These are phyloP conservation scores for Porites australiensis DNA, from an alignment of 64 coral and sea anemone genomes.

Conservation along the genomic window DNA sequence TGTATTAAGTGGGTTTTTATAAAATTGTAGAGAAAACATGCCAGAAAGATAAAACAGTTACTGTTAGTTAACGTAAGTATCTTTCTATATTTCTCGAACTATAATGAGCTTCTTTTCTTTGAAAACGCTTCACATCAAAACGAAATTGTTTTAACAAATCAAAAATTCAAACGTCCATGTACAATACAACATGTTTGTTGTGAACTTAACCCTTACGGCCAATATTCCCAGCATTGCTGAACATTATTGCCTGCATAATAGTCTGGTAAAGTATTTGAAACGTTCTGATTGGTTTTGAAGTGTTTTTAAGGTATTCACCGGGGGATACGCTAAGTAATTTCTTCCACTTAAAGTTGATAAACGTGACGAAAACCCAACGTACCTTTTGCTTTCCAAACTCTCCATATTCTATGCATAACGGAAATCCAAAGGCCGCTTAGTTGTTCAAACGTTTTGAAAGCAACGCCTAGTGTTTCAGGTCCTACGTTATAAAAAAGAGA, in stretches of 20 bases:
- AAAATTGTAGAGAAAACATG: too few species aligned
- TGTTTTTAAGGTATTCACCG: not conserved
- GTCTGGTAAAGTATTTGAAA: not conserved
- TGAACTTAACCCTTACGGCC: too few species aligned
- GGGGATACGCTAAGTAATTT: not conserved
- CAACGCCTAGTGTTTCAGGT: conserved; percentile 83
- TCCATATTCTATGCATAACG: conserved; percentile 97
- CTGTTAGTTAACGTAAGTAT: too few species aligned
- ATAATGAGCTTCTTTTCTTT: too few species aligned
- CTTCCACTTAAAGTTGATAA: not conserved
- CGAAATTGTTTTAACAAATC: not conserved
- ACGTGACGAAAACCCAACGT: conserved; percentile 47
- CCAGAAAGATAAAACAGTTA: too few species aligned
- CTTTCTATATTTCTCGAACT: too few species aligned
- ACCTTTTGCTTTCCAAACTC: conserved; percentile 97
- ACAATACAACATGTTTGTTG: too few species aligned
- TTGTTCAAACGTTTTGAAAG: conserved; percentile 97
- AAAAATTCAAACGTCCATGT: not conserved
- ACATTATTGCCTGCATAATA: conserved; percentile 42
- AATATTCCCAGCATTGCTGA: not conserved
- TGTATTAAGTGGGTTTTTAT: too few species aligned
- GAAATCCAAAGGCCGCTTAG: conserved; percentile 93
- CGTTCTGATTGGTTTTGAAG: not conserved
- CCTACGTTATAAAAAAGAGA: conserved; percentile 73
- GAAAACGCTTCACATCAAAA: too few species aligned